phyloP scores from a whole-genome alignment of 2,797 vertebrate species.

The Callimico goeldii region DNA sequence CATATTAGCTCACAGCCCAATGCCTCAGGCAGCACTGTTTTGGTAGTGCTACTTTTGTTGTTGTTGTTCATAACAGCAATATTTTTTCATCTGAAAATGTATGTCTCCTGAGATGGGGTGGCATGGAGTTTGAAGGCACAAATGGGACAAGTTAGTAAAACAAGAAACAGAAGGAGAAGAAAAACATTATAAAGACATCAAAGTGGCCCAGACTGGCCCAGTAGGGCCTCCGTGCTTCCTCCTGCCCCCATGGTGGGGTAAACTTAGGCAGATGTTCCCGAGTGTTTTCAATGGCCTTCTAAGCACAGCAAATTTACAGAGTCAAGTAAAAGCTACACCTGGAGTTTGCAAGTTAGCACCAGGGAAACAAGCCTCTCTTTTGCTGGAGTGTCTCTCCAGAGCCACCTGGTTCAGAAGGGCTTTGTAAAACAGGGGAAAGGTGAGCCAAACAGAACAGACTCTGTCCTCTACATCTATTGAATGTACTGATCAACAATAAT shows the following conservation, averaged over 20 bases:
- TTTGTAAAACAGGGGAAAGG: background rate
- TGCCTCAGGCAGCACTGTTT: background rate
- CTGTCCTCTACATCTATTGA: background rate
- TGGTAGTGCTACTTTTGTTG: background rate
- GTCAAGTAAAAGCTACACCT: background rate
- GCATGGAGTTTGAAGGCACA: slow-evolving; percentile 29
- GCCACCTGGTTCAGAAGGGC: background rate
- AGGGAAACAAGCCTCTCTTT: background rate
- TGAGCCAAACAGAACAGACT: no score
- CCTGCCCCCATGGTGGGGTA: background rate
- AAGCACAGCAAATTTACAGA: background rate
- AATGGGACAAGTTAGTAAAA: slow-evolving; percentile 51
- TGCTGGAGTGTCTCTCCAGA: background rate
- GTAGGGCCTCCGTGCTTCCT: background rate
- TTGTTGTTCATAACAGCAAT: background rate
- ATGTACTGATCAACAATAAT: background rate
- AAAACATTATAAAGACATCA: slow-evolving; percentile 62
- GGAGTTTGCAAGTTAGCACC: background rate
- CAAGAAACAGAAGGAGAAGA: slow-evolving; percentile 7
- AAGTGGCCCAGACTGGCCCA: slow-evolving; percentile 1
- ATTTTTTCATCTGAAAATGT: background rate
- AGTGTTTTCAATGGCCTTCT: background rate
- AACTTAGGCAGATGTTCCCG: slow-evolving; percentile 61
- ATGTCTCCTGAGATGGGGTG: background rate
- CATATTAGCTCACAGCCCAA: background rate